Percentiles rank a stretch among this genome's conserved stretches.
These are phyloP conservation scores for Bellardia bayeri DNA, from an alignment of 2,888 invertebrate species.

Conservation along the genomic window DNA sequence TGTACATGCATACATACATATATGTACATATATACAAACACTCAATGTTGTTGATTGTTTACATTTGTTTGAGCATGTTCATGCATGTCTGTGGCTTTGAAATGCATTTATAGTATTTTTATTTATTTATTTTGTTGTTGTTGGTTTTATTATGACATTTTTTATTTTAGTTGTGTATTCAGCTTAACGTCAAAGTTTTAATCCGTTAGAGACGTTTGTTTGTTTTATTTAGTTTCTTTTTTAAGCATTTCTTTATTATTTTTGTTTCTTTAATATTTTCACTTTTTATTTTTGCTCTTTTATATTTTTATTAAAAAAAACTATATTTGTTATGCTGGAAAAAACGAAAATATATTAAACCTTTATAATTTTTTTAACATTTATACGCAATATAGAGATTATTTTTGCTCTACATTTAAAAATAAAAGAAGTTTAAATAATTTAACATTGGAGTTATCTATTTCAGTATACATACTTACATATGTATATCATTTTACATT, in stretches of 20 bases:
- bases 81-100: not conserved
- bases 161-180: not conserved
- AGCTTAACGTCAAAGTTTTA: conserved; percentile 25
- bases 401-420: not conserved
- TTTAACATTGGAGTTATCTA: not conserved
- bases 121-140: not conserved
- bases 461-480: not conserved
- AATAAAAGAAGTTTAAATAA: not conserved
- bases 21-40: not conserved
- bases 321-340: not conserved
- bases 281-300: conserved; percentile 8
- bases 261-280: conserved; percentile 22
- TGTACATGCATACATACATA: too few relatives aligned
- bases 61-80: conserved; percentile 1
- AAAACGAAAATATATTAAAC: not conserved
- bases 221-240: not conserved
- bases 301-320: not conserved
- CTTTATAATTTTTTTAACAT: not conserved
- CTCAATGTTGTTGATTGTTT: not conserved
- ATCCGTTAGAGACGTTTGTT: not conserved
- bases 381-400: not conserved
- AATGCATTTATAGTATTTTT: not conserved
- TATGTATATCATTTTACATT: too few relatives aligned
- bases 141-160: conserved; percentile 7
- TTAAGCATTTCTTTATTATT: not conserved